These are phyloP conservation scores for Tychaedon coryphoeus DNA, from an alignment of 2,113 vertebrate species.

Conservation along the genomic window DNA sequence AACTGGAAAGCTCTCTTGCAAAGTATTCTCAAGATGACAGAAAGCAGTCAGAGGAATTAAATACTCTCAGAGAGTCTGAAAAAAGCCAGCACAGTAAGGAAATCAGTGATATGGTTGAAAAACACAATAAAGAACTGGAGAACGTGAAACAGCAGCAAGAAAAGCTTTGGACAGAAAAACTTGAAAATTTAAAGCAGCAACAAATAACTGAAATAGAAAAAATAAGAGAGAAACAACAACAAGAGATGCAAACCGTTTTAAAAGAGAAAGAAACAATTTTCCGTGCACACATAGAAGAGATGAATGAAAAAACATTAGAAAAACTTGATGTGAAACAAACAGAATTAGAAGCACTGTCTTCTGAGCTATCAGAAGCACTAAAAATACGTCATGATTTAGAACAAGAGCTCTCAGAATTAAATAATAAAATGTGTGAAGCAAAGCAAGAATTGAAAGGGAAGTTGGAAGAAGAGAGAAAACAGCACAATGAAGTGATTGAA, in stretches of 20 bases:
- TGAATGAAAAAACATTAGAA: slow-evolving; percentile 90
- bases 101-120: slow-evolving; percentile 75
- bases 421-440: slow-evolving; percentile 48
- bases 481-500: slow-evolving; percentile 75
- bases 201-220: slow-evolving; percentile 74
- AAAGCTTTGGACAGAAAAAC: slow-evolving; percentile 70
- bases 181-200: slow-evolving; percentile 70
- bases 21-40: slow-evolving; percentile 75
- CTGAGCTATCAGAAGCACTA: slow-evolving; percentile 81
- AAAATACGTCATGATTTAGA: slow-evolving; percentile 78
- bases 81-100: slow-evolving; percentile 79
- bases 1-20: slow-evolving; percentile 86
- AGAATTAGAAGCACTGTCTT: slow-evolving; percentile 85
- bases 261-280: slow-evolving; percentile 87
- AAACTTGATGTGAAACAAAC: slow-evolving; percentile 89
- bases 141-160: slow-evolving; percentile 70
- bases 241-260: slow-evolving; percentile 75
- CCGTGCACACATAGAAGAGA: slow-evolving; percentile 85
- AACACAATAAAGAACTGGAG: slow-evolving; percentile 81
- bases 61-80: slow-evolving; percentile 75
- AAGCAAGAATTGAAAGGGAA: slow-evolving; percentile 73
- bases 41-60: slow-evolving; percentile 70
- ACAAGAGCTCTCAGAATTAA: slow-evolving; percentile 72
- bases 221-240: slow-evolving; percentile 75
- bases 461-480: slow-evolving; percentile 75